Evolutionary conservation across 1,140 invertebrate species (phyloP).

Genomic region (Pissodes strobi): DNA sequence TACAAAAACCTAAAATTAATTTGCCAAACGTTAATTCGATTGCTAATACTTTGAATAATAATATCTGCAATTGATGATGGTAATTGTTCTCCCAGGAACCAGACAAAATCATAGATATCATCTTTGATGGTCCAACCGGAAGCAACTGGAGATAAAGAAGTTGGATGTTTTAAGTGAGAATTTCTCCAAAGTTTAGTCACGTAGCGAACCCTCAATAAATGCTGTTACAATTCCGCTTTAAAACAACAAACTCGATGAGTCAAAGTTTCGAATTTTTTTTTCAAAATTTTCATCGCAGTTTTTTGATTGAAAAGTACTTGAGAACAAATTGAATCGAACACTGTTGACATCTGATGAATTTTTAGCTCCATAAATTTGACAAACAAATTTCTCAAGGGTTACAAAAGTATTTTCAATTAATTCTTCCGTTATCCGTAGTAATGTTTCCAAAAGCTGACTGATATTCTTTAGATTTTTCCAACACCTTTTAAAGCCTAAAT

Average conservation of each 20-base stretch:
- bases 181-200: constrained; percentile 21
- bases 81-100: constrained; percentile 29
- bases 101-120: constrained; percentile 27
- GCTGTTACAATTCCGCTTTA: constrained; percentile 24
- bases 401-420: too few species aligned
- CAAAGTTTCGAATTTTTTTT: constrained; percentile 20
- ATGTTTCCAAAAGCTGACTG: too few species aligned
- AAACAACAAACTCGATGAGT: constrained; percentile 17
- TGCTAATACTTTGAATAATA: constrained; percentile 19
- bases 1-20: neutral
- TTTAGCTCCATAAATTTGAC: constrained; percentile 23
- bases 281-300: constrained; percentile 4
- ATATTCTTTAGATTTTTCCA: too few species aligned
- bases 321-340: constrained; percentile 18
- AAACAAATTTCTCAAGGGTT: constrained; percentile 6
- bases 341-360: constrained; percentile 11
- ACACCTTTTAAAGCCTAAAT: too few species aligned
- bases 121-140: constrained; percentile 20
- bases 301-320: constrained; percentile 25
- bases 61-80: constrained; percentile 16
- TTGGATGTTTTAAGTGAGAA: constrained; percentile 22
- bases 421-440: too few species aligned
- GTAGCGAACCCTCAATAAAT: constrained; percentile 19
- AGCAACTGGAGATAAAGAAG: constrained; percentile 15
- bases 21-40: constrained; percentile 7